Evolutionary conservation across 1,140 invertebrate species (phyloP), one percentile per base, ranked within the genome.

Genomic region (Harpegnathos saltator): DNA sequence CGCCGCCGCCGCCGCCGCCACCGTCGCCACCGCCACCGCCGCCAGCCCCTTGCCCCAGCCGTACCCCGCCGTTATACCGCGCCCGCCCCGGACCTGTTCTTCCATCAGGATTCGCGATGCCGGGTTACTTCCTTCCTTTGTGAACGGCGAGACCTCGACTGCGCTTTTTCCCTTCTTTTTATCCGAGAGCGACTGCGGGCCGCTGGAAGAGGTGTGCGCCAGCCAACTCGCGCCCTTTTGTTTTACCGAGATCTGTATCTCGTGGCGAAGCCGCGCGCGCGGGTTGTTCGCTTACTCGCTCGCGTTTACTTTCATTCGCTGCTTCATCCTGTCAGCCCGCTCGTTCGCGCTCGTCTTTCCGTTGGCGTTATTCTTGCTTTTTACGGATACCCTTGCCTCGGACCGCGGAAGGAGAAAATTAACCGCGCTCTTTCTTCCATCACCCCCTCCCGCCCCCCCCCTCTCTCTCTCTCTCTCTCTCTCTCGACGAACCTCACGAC

Each of bases 61-160:
- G 44, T 72, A 17, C 7, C 50, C 52, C 38, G 50, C 38, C n/a
- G 12, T n/a, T 19, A 44, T 9, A 44, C 38, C 38, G 38, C 38
- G 38, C 38, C 73, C 33, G 33, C 38, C 73, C 66, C 44, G 65
- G 3, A 26, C 74, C 50, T 54, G 59, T 48, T 66, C 58, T 77
- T 85, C 85, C 77, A 82, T 82, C 83, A 82, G 77, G 75, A 86
- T 86, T 81, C 73, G 68, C 54, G 84, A 69, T 75, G 82, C 84
- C 82, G 52, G 38, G 82, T 72, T 84, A 75, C 52, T 72, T 75
- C 48, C 29, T 73, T 44, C 59, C 33, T 83, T 69, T 73, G 15
- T 33, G 78, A 50, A 56, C 59, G 48, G 24, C 74, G 69, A 81
- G 72, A 80, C 63, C 62, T 24, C 74, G 59, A 33, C 7, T n/a